phyloP scores from a whole-genome alignment of 2,113 vertebrate species.

The Lutjanus erythropterus region DNA sequence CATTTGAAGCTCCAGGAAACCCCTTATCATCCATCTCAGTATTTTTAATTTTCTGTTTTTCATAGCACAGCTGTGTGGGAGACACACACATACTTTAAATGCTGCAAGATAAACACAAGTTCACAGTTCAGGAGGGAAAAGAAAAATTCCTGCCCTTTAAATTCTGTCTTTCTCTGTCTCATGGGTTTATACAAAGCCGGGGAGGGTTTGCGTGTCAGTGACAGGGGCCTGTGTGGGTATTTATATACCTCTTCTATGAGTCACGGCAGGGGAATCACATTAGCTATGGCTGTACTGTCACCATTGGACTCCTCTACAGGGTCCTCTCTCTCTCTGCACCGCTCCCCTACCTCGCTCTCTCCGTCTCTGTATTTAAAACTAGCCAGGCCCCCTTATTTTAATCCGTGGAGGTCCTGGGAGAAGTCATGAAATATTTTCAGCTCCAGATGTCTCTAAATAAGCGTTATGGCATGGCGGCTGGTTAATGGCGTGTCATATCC shows the following conservation, averaged over 20 bases:
- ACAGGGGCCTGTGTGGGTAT: slow-evolving; percentile 68
- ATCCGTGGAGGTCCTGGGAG: slow-evolving; percentile 56
- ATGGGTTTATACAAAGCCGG: slow-evolving; percentile 50
- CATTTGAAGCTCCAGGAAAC: slow-evolving; percentile 9
- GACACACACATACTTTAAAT: neutral
- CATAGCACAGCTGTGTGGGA: slow-evolving; percentile 26
- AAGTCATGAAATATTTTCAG: slow-evolving; percentile 66
- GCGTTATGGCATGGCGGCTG: slow-evolving; percentile 40
- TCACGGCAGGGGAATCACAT: slow-evolving; percentile 75
- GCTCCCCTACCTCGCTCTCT: neutral
- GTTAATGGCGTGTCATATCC: slow-evolving; percentile 68
- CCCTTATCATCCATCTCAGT: slow-evolving; percentile 16
- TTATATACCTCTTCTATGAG: slow-evolving; percentile 73
- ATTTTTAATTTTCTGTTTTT: neutral
- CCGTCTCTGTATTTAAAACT: slow-evolving; percentile 43
- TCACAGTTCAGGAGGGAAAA: slow-evolving; percentile 40
- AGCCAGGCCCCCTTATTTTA: slow-evolving; percentile 47
- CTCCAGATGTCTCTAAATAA: slow-evolving; percentile 70
- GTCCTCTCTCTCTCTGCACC: slow-evolving; percentile 33
- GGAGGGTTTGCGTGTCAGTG: slow-evolving; percentile 64
- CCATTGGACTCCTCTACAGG: slow-evolving; percentile 57
- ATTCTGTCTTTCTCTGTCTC: slow-evolving; percentile 51
- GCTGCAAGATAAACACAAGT: slow-evolving; percentile 42
- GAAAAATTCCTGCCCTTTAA: slow-evolving; percentile 42
- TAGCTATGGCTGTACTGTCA: slow-evolving; percentile 70